A percentile compares a stretch with the other conserved stretches of the same genome.
phyloP scores from a whole-genome alignment of 2,113 vertebrate genomes.

The Sebastes fasciatus region DNA sequence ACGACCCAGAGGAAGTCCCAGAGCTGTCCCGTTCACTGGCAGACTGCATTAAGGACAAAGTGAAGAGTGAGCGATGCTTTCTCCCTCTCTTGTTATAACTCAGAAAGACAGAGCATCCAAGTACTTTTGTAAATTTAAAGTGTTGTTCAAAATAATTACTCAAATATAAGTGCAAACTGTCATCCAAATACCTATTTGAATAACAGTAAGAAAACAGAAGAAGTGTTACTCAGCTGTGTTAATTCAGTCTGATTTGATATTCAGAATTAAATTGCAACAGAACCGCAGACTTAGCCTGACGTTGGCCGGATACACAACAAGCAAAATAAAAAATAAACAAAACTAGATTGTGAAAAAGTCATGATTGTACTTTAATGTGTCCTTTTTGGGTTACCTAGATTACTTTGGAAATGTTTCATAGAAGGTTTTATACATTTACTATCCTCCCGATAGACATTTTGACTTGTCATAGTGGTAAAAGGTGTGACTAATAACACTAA shows the following conservation, averaged over 20 bases:
- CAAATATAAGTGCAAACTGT: not conserved
- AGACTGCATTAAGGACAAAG: slow-evolving; percentile 89
- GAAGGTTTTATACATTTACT: not conserved
- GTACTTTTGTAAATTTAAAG: not conserved
- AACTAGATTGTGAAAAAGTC: not conserved
- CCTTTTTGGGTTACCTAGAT: not conserved
- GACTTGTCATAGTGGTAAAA: no score
- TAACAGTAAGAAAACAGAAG: not conserved
- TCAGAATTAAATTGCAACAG: not conserved
- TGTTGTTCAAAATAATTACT: no score
- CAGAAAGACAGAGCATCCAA: not conserved
- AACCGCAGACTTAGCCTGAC: not conserved
- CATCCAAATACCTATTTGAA: not conserved
- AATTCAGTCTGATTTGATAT: not conserved
- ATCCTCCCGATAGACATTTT: not conserved
- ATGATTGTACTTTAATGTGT: not conserved
- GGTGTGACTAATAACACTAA: no score
- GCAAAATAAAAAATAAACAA: not conserved
- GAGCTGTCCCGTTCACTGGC: slow-evolving; percentile 86
- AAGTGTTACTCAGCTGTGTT: not conserved
- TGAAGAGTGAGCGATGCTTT: slow-evolving; percentile 87
- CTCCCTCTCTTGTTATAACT: not conserved
- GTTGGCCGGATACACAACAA: not conserved
- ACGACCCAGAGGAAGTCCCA: slow-evolving; percentile 86
- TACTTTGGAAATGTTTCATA: not conserved